A percentile compares a stretch with the other conserved stretches of the same genome.
phyloP scores from a whole-genome alignment of 2,888 invertebrate species.

The Drosophila flavopinicola region DNA sequence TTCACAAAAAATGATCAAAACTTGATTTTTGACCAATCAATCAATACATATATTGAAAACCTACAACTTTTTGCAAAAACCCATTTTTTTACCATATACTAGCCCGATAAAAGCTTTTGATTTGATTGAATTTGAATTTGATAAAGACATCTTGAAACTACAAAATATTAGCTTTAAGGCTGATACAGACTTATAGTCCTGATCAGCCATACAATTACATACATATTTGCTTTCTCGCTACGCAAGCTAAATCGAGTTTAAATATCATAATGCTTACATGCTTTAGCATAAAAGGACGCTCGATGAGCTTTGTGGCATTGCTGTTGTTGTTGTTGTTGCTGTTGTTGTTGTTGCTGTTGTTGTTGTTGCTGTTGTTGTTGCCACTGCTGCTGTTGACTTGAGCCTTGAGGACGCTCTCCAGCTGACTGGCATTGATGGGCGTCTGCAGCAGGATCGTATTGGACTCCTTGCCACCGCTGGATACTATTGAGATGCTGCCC shows the following conservation, averaged over 20 bases:
- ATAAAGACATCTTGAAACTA: background rate
- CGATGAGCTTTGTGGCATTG: constrained; percentile 53
- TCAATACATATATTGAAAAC: too few relatives aligned
- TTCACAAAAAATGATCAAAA: too few relatives aligned
- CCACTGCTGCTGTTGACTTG: constrained; percentile 39
- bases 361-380: constrained; percentile 28
- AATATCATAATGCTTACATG: constrained; percentile 68
- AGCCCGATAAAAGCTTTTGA: too few relatives aligned
- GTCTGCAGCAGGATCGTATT: constrained; percentile 84
- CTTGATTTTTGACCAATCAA: too few relatives aligned
- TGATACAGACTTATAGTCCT: too few relatives aligned
- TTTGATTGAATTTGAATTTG: too few relatives aligned
- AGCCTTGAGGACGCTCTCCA: constrained; percentile 82
- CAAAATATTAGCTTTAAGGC: too few relatives aligned
- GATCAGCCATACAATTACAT: too few relatives aligned
- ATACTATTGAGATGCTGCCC: constrained; percentile 61
- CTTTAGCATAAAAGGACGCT: constrained; percentile 80
- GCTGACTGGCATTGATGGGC: constrained; percentile 83
- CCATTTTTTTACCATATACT: too few relatives aligned
- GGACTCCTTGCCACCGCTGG: constrained; percentile 59
- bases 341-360: constrained; percentile 21
- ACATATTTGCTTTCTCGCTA: too few relatives aligned
- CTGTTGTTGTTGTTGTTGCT: constrained; percentile 30
- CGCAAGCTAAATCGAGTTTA: background rate
- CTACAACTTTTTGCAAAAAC: too few relatives aligned